phyloP scores from a whole-genome alignment of 2,113 vertebrate genomes.

The Mustelus asterias region DNA sequence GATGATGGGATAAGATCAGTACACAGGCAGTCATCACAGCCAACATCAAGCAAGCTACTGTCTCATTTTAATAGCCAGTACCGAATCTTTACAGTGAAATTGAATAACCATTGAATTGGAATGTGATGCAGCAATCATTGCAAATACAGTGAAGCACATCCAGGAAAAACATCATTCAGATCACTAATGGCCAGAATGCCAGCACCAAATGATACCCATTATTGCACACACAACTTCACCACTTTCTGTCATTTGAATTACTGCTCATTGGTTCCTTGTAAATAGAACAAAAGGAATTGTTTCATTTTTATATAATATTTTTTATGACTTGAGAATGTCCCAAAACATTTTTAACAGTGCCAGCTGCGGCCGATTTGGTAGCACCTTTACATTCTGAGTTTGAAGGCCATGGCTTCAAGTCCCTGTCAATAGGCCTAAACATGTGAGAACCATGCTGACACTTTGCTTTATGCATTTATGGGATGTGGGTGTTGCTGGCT shows the following conservation, averaged over 20 bases:
- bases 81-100: neutral
- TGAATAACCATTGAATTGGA: constrained; percentile 10
- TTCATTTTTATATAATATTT: neutral
- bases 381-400: neutral
- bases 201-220: neutral
- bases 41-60: neutral
- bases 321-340: neutral
- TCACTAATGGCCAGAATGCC: neutral
- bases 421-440: neutral
- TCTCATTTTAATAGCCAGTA: neutral
- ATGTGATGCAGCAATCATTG: neutral
- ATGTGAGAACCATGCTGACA: neutral
- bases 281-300: neutral
- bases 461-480: too few relatives aligned
- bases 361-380: neutral
- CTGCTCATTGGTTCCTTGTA: too few relatives aligned
- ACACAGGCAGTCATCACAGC: neutral
- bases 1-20: constrained; percentile 12
- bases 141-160: neutral
- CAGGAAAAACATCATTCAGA: neutral
- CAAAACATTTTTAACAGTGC: neutral
- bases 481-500: too few relatives aligned
- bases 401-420: neutral
- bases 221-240: neutral
- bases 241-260: neutral